Conservation (phyloP, 2,797 vertebrate genomes). For the Karalla daura region DNA sequence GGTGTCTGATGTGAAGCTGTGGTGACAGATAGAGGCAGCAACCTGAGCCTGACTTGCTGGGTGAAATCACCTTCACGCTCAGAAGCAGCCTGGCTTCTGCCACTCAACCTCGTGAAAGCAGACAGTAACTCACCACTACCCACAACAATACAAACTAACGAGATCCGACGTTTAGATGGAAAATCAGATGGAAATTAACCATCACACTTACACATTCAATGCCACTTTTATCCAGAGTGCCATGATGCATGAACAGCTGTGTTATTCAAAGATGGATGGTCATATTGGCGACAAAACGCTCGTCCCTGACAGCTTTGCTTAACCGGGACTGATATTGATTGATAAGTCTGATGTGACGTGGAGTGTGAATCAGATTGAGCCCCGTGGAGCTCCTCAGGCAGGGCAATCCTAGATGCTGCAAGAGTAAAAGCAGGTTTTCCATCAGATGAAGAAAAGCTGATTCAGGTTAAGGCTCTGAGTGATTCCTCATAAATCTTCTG, state of each 20-base stretch:
- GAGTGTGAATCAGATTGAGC: background rate
- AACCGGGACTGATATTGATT: constrained; percentile 1
- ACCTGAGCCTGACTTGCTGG: constrained; percentile 54
- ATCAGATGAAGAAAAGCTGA: background rate
- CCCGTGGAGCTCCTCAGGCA: constrained; percentile 1
- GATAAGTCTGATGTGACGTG: constrained; percentile 15
- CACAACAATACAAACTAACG: constrained; percentile 41
- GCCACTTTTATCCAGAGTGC: constrained; percentile 19
- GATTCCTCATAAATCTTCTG: no score
- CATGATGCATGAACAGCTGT: background rate
- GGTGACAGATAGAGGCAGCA: constrained; percentile 53
- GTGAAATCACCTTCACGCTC: constrained; percentile 51
- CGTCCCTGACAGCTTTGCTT: background rate
- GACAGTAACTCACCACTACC: constrained; percentile 43
- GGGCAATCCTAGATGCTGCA: background rate
- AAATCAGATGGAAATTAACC: constrained; percentile 39
- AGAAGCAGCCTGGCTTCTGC: constrained; percentile 30
- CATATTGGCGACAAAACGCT: background rate
- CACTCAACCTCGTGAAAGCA: constrained; percentile 24
- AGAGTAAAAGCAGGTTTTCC: constrained; percentile 6
- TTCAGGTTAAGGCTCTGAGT: constrained; percentile 5
- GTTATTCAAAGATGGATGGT: constrained; percentile 16
- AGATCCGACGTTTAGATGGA: constrained; percentile 50
- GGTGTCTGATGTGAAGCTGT: constrained; percentile 23
- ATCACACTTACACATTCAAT: constrained; percentile 12